phyloP scores from a whole-genome alignment of 2,797 vertebrate species.

The Picus viridis region DNA sequence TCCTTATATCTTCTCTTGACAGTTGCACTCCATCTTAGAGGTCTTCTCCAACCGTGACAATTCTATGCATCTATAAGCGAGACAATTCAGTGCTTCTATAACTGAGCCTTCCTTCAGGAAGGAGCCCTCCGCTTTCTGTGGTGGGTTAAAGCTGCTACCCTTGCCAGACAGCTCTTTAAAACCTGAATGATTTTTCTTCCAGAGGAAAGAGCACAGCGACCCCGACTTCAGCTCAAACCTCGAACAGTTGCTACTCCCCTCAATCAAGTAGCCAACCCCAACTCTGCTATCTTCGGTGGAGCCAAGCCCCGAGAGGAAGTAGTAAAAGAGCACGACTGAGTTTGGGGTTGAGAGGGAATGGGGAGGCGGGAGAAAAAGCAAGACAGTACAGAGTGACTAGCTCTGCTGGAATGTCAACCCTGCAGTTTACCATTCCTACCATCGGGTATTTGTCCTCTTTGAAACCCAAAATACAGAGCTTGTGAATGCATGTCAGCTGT shows the following conservation, averaged over 20 bases:
- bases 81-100: no score
- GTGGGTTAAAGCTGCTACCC: neutral
- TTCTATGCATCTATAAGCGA: no score
- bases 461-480: slow-evolving; percentile 85
- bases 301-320: slow-evolving; percentile 96
- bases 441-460: slow-evolving; percentile 80
- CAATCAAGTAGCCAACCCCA: slow-evolving; percentile 99
- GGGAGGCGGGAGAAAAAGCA: slow-evolving; percentile 66
- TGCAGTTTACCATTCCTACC: slow-evolving; percentile 84
- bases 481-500: slow-evolving; percentile 92
- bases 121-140: neutral
- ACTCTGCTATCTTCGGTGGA: slow-evolving; percentile 98
- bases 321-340: slow-evolving; percentile 88
- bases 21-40: no score
- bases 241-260: slow-evolving; percentile 94
- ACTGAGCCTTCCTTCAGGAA: fast-evolving
- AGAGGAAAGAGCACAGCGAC: slow-evolving; percentile 98
- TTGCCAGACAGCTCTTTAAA: neutral
- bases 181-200: slow-evolving; percentile 24
- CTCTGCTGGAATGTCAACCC: slow-evolving; percentile 79
- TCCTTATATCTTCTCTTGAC: fast-evolving
- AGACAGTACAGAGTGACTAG: slow-evolving; percentile 75
- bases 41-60: no score
- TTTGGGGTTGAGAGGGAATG: slow-evolving; percentile 69
- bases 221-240: slow-evolving; percentile 96